These are phyloP conservation scores for Drosophila mettleri DNA, from an alignment of 2,888 invertebrate species.

Conservation along the genomic window DNA sequence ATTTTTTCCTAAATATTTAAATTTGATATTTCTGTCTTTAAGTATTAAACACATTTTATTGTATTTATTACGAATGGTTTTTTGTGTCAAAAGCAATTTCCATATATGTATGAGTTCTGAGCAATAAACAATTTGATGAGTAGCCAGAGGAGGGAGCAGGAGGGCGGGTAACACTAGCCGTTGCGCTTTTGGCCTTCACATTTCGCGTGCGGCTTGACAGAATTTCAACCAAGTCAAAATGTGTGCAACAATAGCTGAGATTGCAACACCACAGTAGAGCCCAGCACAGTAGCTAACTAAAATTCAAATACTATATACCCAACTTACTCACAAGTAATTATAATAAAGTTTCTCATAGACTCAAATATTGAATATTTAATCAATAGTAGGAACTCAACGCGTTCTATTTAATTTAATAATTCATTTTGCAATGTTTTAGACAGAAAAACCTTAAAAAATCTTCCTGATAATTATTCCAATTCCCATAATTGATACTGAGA, in stretches of 20 bases:
- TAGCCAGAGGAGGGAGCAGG: constrained; percentile 4
- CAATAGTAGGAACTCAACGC: constrained; percentile 12
- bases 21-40: not conserved
- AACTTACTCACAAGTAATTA: constrained; percentile 16
- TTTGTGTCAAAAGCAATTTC: constrained; percentile 19
- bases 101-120: constrained; percentile 27
- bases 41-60: not conserved
- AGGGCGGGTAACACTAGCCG: constrained; percentile 14
- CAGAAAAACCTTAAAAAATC: not conserved
- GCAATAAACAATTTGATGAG: constrained; percentile 26
- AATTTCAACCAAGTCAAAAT: constrained; percentile 53
- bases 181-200: constrained; percentile 52
- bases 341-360: constrained; percentile 8
- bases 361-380: constrained; percentile 13
- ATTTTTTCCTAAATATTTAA: not conserved
- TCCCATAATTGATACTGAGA: not conserved
- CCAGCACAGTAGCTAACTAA: constrained; percentile 28
- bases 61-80: not conserved
- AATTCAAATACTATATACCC: constrained; percentile 24
- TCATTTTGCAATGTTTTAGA: not conserved
- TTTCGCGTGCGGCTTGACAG: constrained; percentile 61
- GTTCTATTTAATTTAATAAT: constrained; percentile 1
- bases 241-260: constrained; percentile 53
- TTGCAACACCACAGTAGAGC: constrained; percentile 32
- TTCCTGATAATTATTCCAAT: not conserved